Evolutionary conservation across 2,888 invertebrate species (phyloP), one percentile per base, ranked within the genome.

Genomic region (Drosophila leonis): DNA sequence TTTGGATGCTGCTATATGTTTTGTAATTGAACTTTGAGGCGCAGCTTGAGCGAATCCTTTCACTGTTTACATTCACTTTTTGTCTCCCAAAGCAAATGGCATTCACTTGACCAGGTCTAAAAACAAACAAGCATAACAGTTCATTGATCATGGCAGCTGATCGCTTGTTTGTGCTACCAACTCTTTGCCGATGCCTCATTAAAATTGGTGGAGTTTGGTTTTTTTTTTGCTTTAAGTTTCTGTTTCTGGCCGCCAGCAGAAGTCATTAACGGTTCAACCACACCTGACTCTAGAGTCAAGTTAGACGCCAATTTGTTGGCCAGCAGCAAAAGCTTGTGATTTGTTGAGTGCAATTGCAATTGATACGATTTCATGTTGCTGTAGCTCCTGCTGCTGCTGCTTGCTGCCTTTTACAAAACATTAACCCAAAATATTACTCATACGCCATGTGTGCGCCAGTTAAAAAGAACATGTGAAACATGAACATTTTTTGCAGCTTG

Each of bases 31-130:
- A 5, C 27, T 39, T 39, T 24, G 27, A 15, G 70, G 61, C 70
- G 65, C 77, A 77, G 64, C 77, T 77, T 66, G 66, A 74, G 64
- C 51, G 46, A 51, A 85, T 83, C 86, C 85, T 85, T 83, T 83
- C 85, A 83, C 83, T 70, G 51, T 52, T 59, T 15, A 68, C 82
- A 66, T 84, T 83, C 84, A 82, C 82, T 81, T 83, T 78, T 48
- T 31, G 29, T 44, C n/a, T 57, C 33, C 62, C n/a, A 41, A 13
- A 31, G 46, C 69, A 51, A 70, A 68, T 80, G 72, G 74, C 86
- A 82, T 86, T 84, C 86, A 84, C 82, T 75, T 78, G 51, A 65
- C 56, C 72, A 46, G 64, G 37, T 33, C 9, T 27, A 12, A 29
- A 44, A 39, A 46, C 54, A 70, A 74, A 63, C 74, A 71, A 65